These are phyloP conservation scores for Cephus spinipes DNA, from an alignment of 2,888 invertebrate genomes.

Conservation along the genomic window DNA sequence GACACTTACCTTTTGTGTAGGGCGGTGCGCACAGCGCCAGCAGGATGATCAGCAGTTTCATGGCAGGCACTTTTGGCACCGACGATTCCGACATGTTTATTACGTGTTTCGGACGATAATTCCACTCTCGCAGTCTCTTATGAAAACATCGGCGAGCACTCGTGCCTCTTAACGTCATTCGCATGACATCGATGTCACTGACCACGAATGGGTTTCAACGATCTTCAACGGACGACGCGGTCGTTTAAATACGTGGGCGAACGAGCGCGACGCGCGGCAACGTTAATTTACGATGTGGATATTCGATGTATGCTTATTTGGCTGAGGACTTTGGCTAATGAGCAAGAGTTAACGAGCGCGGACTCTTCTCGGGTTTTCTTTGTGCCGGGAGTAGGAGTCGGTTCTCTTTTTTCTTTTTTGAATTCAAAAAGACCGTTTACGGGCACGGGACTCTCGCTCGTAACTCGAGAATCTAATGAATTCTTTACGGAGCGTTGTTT, in stretches of 20 bases:
- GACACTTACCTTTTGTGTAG: neutral
- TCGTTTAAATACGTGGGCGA: neutral
- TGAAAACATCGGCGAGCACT: neutral
- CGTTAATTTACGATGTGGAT: neutral
- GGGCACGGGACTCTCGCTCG: neutral
- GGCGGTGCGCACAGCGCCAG: neutral
- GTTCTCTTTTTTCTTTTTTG: neutral
- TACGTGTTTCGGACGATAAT: neutral
- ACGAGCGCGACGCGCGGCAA: neutral
- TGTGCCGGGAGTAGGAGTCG: neutral
- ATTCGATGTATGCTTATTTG: neutral
- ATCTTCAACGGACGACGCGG: neutral
- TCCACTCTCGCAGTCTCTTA: neutral
- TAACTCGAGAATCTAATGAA: neutral
- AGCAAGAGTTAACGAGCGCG: neutral
- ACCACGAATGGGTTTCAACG: neutral
- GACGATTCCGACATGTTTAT: neutral
- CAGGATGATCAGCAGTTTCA: neutral
- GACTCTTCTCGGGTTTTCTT: neutral
- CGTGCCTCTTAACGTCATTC: neutral
- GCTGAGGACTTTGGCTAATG: neutral
- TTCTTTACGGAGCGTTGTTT: neutral
- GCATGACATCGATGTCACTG: neutral
- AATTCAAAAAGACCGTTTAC: neutral
- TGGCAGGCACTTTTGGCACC: neutral